These are phyloP conservation scores for Eilema depressum DNA, from an alignment of 2,888 invertebrate species.

Conservation along the genomic window DNA sequence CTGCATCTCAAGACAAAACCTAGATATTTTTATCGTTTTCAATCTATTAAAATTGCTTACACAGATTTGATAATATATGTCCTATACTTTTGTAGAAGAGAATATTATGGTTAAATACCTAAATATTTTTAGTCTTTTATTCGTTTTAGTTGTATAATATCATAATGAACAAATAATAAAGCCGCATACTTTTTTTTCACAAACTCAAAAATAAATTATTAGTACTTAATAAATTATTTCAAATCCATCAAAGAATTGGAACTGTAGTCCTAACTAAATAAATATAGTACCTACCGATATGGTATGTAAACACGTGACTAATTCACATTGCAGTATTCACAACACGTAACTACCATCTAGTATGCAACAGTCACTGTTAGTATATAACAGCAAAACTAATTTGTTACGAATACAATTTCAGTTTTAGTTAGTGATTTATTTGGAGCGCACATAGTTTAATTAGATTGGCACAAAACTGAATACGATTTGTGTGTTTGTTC, in stretches of 20 bases:
- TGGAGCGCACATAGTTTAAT: conserved; percentile 60
- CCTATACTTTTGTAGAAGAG: neutral
- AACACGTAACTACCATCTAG: conserved; percentile 31
- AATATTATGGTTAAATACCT: neutral
- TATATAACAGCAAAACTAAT: conserved; percentile 45
- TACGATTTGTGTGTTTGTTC: conserved; percentile 40
- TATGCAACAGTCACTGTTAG: conserved; percentile 26
- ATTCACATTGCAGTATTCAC: conserved; percentile 24
- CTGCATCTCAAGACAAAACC: too few relatives aligned
- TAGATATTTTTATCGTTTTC: too few relatives aligned
- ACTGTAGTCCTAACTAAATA: neutral
- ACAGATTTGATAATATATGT: too few relatives aligned
- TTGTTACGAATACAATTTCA: conserved; percentile 53
- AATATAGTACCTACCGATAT: neutral
- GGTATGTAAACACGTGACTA: conserved; percentile 9
- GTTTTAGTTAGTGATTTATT: conserved; percentile 62
- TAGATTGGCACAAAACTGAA: conserved; percentile 51
- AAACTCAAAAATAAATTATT: neutral
- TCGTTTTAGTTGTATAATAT: neutral
- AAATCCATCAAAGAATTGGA: neutral
- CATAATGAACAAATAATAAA: neutral
- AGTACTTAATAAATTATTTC: neutral
- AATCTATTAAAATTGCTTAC: too few relatives aligned
- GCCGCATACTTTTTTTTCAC: neutral
- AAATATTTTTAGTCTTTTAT: neutral